A percentile compares a stretch with the other conserved stretches of the same genome.
Conservation (phyloP, 2,113 vertebrate genomes). For the Boulengeromyrus knoepffleri region DNA sequence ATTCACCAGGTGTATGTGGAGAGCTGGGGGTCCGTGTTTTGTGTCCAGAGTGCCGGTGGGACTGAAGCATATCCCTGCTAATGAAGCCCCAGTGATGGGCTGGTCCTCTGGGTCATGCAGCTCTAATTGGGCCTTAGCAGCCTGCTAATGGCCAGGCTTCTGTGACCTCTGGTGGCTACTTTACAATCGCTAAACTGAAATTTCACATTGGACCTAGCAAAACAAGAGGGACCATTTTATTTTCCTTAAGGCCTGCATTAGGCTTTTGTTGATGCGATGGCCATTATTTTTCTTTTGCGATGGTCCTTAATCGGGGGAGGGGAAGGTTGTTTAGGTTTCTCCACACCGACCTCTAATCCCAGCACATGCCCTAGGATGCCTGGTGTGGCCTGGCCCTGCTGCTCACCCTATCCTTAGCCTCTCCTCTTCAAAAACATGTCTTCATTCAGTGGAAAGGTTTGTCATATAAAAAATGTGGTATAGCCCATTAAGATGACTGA, state of each 20-base stretch:
- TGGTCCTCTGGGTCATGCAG: slow-evolving; percentile 47
- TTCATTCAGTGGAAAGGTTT: background rate
- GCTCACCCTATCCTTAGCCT: background rate
- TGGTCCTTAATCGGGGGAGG: slow-evolving; percentile 17
- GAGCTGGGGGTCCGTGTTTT: slow-evolving; percentile 14
- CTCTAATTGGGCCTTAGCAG: slow-evolving; percentile 57
- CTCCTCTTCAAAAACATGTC: slow-evolving; percentile 31
- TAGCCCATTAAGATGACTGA: background rate
- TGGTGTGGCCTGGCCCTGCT: background rate
- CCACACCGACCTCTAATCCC: slow-evolving; percentile 10
- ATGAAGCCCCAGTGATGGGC: slow-evolving; percentile 47
- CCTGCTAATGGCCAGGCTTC: slow-evolving; percentile 43
- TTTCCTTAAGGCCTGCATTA: slow-evolving; percentile 26
- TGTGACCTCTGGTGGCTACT: slow-evolving; percentile 58
- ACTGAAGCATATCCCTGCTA: slow-evolving; percentile 50
- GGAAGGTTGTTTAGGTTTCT: slow-evolving; percentile 13
- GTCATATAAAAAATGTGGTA: background rate
- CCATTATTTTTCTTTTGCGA: slow-evolving; percentile 27
- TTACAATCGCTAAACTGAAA: slow-evolving; percentile 51
- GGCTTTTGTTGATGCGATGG: slow-evolving; percentile 28
- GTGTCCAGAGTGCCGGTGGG: slow-evolving; percentile 50
- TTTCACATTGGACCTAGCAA: slow-evolving; percentile 30
- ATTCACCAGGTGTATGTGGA: background rate
- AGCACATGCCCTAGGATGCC: background rate
- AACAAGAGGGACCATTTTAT: slow-evolving; percentile 39